phyloP scores from a whole-genome alignment of 2,888 invertebrate genomes.

The Acronicta psi region DNA sequence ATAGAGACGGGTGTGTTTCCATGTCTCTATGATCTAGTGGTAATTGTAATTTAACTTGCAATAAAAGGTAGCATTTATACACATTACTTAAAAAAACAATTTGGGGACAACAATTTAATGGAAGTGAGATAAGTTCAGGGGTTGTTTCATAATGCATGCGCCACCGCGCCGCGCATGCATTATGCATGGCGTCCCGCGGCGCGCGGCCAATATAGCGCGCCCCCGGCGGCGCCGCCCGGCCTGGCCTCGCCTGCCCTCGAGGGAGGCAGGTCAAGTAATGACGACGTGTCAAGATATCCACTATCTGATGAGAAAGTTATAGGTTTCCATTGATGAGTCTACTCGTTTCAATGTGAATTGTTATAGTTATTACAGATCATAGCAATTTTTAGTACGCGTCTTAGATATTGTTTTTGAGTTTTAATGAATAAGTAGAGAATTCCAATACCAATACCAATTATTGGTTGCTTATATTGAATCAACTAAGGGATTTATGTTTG shows the following conservation, averaged over 20 bases:
- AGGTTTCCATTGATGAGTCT: neutral
- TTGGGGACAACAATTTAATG: conserved; percentile 50
- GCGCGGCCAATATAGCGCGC: conserved; percentile 60
- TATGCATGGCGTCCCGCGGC: conserved; percentile 71
- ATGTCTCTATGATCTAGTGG: too few species aligned
- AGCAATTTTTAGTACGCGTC: too few species aligned
- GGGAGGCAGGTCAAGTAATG: conserved; percentile 45
- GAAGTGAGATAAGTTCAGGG: conserved; percentile 45
- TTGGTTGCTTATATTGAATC: too few species aligned
- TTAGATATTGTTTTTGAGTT: too few species aligned
- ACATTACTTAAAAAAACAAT: conserved; percentile 45
- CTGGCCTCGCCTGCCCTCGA: conserved; percentile 1
- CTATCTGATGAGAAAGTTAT: conserved; percentile 1
- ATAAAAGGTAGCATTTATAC: neutral
- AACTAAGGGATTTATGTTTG: too few species aligned
- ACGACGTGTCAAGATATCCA: conserved; percentile 20
- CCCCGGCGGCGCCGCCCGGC: conserved; percentile 22
- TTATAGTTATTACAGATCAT: too few species aligned
- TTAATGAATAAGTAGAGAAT: too few species aligned
- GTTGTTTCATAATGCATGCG: conserved; percentile 54
- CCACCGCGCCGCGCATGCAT: conserved; percentile 66
- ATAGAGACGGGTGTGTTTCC: too few species aligned
- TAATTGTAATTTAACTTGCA: too few species aligned
- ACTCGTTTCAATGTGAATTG: too few species aligned
- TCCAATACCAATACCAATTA: too few species aligned